phyloP scores from a whole-genome alignment of 2,888 invertebrate species.

The Drosophila kambysellisi region DNA sequence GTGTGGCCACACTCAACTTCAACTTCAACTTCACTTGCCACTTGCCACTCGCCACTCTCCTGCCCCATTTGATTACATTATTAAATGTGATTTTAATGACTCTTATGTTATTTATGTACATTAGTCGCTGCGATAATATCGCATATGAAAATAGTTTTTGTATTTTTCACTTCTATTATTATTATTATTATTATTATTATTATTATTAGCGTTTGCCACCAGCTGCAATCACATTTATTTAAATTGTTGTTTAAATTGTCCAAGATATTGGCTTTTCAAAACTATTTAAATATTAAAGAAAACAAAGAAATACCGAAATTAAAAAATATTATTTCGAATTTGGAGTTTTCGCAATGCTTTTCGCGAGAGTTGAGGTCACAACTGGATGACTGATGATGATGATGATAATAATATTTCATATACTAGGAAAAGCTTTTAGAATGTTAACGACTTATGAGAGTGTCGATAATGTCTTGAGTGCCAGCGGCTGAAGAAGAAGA shows the following conservation, averaged over 20 bases:
- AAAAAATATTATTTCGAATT: background rate
- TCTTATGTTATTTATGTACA: constrained; percentile 44
- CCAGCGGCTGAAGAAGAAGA: constrained; percentile 8
- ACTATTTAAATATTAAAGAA: background rate
- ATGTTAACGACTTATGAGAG: constrained; percentile 76
- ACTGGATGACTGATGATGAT: constrained; percentile 19
- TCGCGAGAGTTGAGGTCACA: background rate
- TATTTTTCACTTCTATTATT: constrained; percentile 8
- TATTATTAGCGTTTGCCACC: background rate
- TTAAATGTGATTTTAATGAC: constrained; percentile 79
- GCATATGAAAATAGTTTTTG: background rate
- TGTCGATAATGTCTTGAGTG: constrained; percentile 58
- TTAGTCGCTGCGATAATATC: constrained; percentile 36
- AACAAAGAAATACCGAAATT: background rate
- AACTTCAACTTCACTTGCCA: background rate
- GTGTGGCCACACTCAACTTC: constrained; percentile 25
- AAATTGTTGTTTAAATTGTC: constrained; percentile 2
- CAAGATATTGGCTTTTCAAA: background rate
- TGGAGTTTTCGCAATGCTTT: background rate
- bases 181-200: too few species aligned
- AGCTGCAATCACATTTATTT: background rate
- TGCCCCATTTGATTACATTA: constrained; percentile 34
- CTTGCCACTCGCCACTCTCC: too few species aligned
- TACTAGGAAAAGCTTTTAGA: constrained; percentile 77
- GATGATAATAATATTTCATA: constrained; percentile 55